Base-by-base conservation (phyloP, 2,113 vertebrate genomes). In the zebrafish (Danio rerio) region DNA sequence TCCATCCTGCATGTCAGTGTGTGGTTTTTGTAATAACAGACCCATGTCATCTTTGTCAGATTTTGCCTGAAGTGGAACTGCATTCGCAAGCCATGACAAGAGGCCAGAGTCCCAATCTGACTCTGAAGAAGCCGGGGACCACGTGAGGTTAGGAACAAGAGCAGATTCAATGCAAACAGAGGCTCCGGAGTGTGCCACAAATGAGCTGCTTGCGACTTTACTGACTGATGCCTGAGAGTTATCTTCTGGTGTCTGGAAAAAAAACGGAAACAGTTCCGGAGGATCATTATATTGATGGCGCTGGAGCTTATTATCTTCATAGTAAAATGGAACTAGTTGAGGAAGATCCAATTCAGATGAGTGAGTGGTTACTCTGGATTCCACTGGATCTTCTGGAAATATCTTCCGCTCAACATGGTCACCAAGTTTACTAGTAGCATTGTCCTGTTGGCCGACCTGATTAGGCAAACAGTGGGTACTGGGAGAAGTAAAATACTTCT, bases 41-140 rank as follows among this genome's bases (percentile, higher is more conserved):
- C 86, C 92, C 72, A 86, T 73, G 85, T 89, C 16, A 8, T 87
- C 55, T 4, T 0, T 78, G 5, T 12, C 76, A 52, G 80, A 65
- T 0, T 49, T 0, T 11, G 86, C 68, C 1, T 12, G 84, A 42
- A 31, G 81, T 0, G 78, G 53, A 9, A 69, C 7, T 0, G 79
- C 80, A 0, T n/a, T 83, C 6, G 61, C 42, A 0, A 84, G 58
- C 0, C 66, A 70, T 0, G 90, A 88, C 75, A 94, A 62, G 71
- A 95, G 88, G 69, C 89, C 89, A 1, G 86, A 79, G 74, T 90
- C 94, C 93, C 92, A 93, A 78, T 90, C 90, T 0, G 93, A 91
- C 58, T 89, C 89, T 0, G 65, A 93, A 7, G 91, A 92, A 3
- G 58, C 50, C 0, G 85, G 49, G 58, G 88, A 88, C 79, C 79